Evolutionary conservation across 2,888 invertebrate genomes (phyloP), one percentile per base, ranked within the genome.

Genomic region (Crocallis elinguaria): DNA sequence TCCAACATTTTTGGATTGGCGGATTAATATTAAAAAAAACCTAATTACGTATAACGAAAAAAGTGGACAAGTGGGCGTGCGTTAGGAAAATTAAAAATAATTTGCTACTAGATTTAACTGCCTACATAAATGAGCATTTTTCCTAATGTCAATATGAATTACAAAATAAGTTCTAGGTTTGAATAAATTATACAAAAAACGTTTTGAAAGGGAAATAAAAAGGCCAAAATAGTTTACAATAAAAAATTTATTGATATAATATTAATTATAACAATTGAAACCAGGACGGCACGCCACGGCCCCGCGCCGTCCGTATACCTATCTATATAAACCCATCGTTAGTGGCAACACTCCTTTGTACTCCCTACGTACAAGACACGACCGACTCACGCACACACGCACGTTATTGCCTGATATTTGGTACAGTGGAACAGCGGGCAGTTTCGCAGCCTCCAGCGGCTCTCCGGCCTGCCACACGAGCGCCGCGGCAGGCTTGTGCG

Each of bases 201-300:
- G 17, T 4, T 30, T 8, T 8, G 5, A 13, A 6, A 29, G 11
- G n/a, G 11, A 25, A 42, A 62, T 59, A 51, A 57, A 64, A 67
- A 69, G 55, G 56, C 58, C 53, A 23, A 30, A 43, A 61, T 67
- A 68, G 63, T 81, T 84, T 87, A 86, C 77, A 82, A 85, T 88
- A 88, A 86, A 90, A 89, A 87, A 87, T 86, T 82, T 90, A 90
- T 88, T 90, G 87, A 89, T 89, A 88, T 88, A 86, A 86, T 88
- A 82, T 85, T 25, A n/a, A n/a, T 83, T 82, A 83, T 87, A 90
- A 90, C 89, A 89, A 88, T 83, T 77, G 73, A 79, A 82, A 75
- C 64, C 68, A 64, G 69, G 75, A 60, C 56, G 44, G 62, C 44
- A 49, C 62, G 64, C 63, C 65, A 37, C 66, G 44, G 70, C 44